phyloP scores from a whole-genome alignment of 2,797 vertebrate genomes.

The Sciaenops ocellatus region DNA sequence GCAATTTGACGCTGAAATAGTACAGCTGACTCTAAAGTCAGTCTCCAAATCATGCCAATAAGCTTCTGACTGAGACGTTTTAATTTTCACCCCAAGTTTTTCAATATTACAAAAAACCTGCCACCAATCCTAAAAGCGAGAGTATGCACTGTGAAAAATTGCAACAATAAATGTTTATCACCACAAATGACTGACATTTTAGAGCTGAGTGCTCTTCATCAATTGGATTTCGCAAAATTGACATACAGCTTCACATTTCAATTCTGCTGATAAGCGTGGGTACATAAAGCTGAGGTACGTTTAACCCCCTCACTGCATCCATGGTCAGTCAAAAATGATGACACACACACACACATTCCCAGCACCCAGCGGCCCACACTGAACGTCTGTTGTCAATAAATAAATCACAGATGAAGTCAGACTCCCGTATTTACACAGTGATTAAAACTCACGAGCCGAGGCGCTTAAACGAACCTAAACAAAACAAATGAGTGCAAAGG shows the following conservation, averaged over 20 bases:
- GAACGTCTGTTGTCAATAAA: slow-evolving; percentile 87
- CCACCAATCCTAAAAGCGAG: background rate
- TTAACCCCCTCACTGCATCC: background rate
- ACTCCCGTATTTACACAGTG: slow-evolving; percentile 91
- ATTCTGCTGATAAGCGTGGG: slow-evolving; percentile 26
- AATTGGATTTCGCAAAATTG: background rate
- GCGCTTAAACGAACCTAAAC: slow-evolving; percentile 75
- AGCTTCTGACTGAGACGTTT: background rate
- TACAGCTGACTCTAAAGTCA: background rate
- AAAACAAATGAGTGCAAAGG: slow-evolving; percentile 80
- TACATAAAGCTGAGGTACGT: slow-evolving; percentile 21
- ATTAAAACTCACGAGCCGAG: slow-evolving; percentile 85
- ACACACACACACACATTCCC: slow-evolving; percentile 63
- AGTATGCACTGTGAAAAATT: background rate
- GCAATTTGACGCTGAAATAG: background rate
- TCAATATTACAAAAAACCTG: background rate
- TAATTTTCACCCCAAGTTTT: background rate
- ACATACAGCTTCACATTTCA: background rate
- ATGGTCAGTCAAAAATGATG: slow-evolving; percentile 34
- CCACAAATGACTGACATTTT: background rate
- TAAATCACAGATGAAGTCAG: slow-evolving; percentile 90
- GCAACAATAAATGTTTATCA: background rate
- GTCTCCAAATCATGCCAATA: background rate
- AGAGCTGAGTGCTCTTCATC: background rate
- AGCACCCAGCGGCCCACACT: slow-evolving; percentile 59